These are phyloP conservation scores for Hoplodrina ambigua DNA, from an alignment of 2,888 invertebrate species.

Conservation along the genomic window DNA sequence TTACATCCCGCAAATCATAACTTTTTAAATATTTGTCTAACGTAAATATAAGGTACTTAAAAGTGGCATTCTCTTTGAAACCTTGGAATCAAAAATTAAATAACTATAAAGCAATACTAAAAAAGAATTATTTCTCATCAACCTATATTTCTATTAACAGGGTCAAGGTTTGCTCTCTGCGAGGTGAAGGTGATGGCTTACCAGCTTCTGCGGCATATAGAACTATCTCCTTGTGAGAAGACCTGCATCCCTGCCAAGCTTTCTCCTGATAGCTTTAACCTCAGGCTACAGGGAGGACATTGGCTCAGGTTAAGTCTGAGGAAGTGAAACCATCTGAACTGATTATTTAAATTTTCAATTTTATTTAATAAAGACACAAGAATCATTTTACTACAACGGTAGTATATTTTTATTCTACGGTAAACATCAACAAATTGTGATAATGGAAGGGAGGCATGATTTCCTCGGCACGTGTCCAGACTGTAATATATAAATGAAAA, in stretches of 20 bases:
- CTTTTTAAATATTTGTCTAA: not conserved
- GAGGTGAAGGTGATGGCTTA: conserved; percentile 79
- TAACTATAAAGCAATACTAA: not conserved
- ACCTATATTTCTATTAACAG: conserved; percentile 56
- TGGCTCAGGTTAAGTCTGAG: conserved; percentile 70
- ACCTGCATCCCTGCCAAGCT: conserved; percentile 71
- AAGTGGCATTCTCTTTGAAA: not conserved
- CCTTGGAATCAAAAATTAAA: not conserved
- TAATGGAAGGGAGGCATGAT: no score
- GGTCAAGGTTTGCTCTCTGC: conserved; percentile 79
- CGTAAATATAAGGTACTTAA: not conserved
- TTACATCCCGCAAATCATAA: no score
- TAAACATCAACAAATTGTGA: no score
- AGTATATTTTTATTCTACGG: no score
- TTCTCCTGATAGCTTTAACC: conserved; percentile 64
- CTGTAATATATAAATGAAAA: no score
- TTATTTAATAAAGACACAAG: not conserved
- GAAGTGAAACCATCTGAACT: not conserved
- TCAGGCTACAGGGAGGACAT: conserved; percentile 73
- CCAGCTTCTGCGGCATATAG: conserved; percentile 75
- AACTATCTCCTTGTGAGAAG: conserved; percentile 73
- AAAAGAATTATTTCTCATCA: not conserved
- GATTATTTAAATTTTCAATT: not conserved
- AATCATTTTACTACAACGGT: not conserved
- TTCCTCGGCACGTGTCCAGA: no score